Evolutionary conservation across 2,113 vertebrate genomes (phyloP).

Genomic region (Scytalopus superciliaris): DNA sequence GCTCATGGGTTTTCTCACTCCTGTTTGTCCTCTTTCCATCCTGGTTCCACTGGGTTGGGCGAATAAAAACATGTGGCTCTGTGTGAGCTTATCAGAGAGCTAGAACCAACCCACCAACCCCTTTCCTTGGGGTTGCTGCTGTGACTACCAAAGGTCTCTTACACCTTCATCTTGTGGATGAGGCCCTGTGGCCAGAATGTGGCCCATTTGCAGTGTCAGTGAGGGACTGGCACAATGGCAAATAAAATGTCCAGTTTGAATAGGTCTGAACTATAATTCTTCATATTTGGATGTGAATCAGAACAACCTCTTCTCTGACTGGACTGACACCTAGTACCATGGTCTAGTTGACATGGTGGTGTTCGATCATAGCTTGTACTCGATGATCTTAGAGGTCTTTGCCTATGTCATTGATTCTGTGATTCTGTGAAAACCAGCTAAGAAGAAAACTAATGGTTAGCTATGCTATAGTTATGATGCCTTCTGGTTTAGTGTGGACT

Average conservation of each 20-base stretch:
- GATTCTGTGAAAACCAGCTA: neutral
- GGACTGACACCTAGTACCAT: neutral
- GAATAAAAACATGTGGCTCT: rapidly evolving
- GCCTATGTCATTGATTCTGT: neutral
- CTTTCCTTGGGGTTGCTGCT: neutral
- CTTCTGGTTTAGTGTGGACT: neutral
- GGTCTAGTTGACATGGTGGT: neutral
- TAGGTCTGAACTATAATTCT: neutral
- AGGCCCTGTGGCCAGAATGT: neutral
- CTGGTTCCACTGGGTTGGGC: rapidly evolving
- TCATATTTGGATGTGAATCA: rapidly evolving
- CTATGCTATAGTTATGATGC: neutral
- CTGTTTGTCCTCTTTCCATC: neutral
- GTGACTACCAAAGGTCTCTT: neutral
- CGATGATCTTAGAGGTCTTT: neutral
- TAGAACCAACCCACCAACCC: neutral
- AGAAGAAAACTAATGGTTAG: neutral
- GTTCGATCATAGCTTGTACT: neutral
- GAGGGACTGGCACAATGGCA: neutral
- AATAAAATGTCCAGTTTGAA: neutral
- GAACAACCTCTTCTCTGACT: neutral
- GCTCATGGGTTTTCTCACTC: neutral
- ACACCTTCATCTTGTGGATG: neutral
- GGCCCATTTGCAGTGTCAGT: neutral
- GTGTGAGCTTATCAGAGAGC: neutral